Percentiles rank a stretch among this genome's conserved stretches.
Evolutionary conservation across 64 coral and sea anemone species (phyloP).

Genomic region (Stylophora pistillata): DNA sequence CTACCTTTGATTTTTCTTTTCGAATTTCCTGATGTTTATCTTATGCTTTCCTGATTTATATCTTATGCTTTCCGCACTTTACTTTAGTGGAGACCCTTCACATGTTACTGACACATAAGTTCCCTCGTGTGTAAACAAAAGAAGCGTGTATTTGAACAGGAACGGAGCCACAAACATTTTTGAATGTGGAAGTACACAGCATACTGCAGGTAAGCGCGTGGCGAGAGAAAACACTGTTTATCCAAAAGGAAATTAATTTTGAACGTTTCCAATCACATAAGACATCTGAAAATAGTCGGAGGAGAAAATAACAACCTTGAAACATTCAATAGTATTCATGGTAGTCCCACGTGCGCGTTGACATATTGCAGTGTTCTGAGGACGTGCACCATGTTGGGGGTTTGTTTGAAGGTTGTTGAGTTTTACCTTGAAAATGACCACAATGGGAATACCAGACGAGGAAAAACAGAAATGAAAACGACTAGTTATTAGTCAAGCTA

Average conservation of each 20-base stretch:
- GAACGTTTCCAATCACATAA: neutral
- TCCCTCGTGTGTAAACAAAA: neutral
- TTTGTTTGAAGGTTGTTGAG: neutral
- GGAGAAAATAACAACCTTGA: neutral
- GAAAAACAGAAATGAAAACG: neutral
- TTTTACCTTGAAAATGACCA: neutral
- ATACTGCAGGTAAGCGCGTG: constrained; percentile 1
- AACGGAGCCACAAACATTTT: neutral
- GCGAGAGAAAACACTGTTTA: constrained; percentile 8
- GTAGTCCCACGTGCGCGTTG: neutral
- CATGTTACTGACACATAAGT: neutral
- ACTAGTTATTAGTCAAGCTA: neutral
- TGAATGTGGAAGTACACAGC: neutral
- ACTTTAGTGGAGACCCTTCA: neutral
- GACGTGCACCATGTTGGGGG: neutral
- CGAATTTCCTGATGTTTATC: too few relatives aligned
- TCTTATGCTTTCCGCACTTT: too few relatives aligned
- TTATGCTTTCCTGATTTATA: too few relatives aligned
- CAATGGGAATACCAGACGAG: neutral
- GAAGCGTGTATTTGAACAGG: neutral
- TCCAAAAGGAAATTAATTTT: constrained; percentile 22
- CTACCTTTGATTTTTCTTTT: too few relatives aligned
- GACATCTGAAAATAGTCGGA: neutral
- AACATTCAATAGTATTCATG: constrained; percentile 9
- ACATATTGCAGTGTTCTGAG: neutral